A percentile compares a stretch with the other conserved stretches of the same genome.
These are phyloP conservation scores for Picus viridis DNA, from an alignment of 2,797 vertebrate genomes.

Conservation along the genomic window DNA sequence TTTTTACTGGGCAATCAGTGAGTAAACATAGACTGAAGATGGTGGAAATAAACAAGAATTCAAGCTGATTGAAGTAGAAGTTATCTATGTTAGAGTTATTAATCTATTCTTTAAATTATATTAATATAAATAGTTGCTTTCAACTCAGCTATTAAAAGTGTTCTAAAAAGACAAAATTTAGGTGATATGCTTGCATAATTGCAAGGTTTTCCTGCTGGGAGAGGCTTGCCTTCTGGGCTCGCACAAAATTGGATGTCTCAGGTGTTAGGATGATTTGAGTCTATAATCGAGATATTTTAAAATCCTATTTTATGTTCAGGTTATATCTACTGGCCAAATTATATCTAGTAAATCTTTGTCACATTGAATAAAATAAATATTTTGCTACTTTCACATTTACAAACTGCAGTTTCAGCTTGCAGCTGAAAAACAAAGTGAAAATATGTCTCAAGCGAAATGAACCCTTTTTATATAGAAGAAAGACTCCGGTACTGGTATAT, in stretches of 20 bases:
- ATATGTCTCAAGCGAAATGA: background rate
- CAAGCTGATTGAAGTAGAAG: background rate
- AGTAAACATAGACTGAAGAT: accelerated
- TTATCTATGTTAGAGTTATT: background rate
- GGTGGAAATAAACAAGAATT: background rate
- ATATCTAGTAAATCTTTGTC: background rate
- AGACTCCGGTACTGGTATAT: background rate
- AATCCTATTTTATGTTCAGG: background rate
- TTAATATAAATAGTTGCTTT: background rate
- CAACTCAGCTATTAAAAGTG: background rate
- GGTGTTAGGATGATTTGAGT: background rate
- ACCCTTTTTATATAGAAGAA: background rate
- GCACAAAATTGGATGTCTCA: background rate
- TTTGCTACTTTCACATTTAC: background rate
- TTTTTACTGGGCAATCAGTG: background rate
- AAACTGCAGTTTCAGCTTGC: background rate
- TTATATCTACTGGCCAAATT: background rate
- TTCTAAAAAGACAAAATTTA: background rate
- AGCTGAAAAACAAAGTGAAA: background rate
- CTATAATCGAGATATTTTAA: background rate
- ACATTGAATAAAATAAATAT: background rate
- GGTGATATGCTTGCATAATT: background rate
- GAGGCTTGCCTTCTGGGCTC: background rate
- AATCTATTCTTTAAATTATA: background rate
- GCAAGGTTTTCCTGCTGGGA: background rate